Percentiles rank a stretch among this genome's conserved stretches.
phyloP scores from a whole-genome alignment of 2,888 invertebrate genomes.

The Iphiclides podalirius region DNA sequence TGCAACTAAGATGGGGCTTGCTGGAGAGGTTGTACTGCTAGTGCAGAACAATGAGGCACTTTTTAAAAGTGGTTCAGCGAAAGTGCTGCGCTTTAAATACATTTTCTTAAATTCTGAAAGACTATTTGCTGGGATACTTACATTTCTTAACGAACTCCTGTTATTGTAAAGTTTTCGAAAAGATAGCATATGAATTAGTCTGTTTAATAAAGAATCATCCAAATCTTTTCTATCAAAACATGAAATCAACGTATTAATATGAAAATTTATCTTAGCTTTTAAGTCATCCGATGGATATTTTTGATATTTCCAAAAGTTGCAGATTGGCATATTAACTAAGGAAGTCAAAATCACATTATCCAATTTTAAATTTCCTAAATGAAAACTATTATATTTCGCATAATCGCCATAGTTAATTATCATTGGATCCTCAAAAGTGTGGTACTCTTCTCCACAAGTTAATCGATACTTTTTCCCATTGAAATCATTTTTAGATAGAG shows the following conservation, averaged over 20 bases:
- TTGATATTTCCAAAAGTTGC: slow-evolving; percentile 53
- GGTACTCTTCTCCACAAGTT: slow-evolving; percentile 63
- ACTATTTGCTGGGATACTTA: slow-evolving; percentile 42
- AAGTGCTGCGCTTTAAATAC: slow-evolving; percentile 61
- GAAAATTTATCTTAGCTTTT: slow-evolving; percentile 64
- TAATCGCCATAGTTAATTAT: slow-evolving; percentile 60
- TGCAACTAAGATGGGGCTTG: slow-evolving; percentile 50
- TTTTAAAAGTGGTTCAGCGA: slow-evolving; percentile 57
- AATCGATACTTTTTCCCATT: slow-evolving; percentile 53
- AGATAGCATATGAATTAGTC: slow-evolving; percentile 60
- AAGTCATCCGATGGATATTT: slow-evolving; percentile 41
- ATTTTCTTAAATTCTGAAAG: slow-evolving; percentile 60
- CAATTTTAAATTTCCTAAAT: slow-evolving; percentile 59
- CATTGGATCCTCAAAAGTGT: slow-evolving; percentile 54
- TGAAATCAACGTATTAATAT: slow-evolving; percentile 59
- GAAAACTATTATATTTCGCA: slow-evolving; percentile 58
- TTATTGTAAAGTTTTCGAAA: slow-evolving; percentile 66
- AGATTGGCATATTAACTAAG: slow-evolving; percentile 55
- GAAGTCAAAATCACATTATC: slow-evolving; percentile 51
- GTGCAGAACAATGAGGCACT: slow-evolving; percentile 36
- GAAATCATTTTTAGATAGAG: slow-evolving; percentile 48
- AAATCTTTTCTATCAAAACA: slow-evolving; percentile 64
- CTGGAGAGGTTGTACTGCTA: slow-evolving; percentile 36
- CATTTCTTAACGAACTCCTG: slow-evolving; percentile 59
- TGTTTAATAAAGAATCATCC: slow-evolving; percentile 57